Percentiles rank a stretch among this genome's conserved stretches.
These are phyloP conservation scores for Orgyia antiqua DNA, from an alignment of 2,888 invertebrate genomes.

Conservation along the genomic window DNA sequence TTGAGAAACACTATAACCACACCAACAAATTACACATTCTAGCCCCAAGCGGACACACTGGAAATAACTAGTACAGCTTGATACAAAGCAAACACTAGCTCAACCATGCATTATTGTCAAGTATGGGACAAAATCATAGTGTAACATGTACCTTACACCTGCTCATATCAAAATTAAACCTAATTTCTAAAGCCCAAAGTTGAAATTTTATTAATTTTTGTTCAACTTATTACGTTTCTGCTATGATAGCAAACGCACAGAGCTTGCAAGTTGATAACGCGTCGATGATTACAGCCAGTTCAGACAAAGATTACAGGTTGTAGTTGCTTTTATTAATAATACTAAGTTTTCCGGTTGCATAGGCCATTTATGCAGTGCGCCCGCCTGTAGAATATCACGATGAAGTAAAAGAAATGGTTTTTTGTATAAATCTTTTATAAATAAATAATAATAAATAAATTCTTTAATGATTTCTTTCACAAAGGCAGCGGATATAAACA, in stretches of 20 bases:
- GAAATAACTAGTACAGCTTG: conserved; percentile 66
- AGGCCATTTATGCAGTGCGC: conserved; percentile 26
- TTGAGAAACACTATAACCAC: no score
- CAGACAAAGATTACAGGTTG: conserved; percentile 69
- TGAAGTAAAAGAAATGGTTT: no score
- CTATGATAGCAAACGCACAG: conserved; percentile 54
- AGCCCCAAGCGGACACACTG: conserved; percentile 65
- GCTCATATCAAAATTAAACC: conserved; percentile 21
- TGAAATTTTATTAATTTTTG: conserved; percentile 4
- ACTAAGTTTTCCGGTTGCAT: conserved; percentile 53
- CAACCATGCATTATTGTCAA: conserved; percentile 78
- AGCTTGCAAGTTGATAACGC: conserved; percentile 63
- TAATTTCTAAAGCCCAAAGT: conserved; percentile 4
- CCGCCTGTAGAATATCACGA: no score
- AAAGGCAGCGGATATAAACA: no score
- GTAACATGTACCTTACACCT: conserved; percentile 23
- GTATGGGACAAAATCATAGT: conserved; percentile 43
- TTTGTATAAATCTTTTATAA: no score
- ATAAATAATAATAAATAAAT: no score
- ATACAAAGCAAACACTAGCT: conserved; percentile 76
- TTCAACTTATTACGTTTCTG: conserved; percentile 21
- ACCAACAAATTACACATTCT: conserved; percentile 74
- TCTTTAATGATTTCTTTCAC: no score
- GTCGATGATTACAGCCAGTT: conserved; percentile 56
- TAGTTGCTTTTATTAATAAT: conserved; percentile 67